phyloP scores from a whole-genome alignment of 1,140 invertebrate species.

The Aphidius gifuensis region DNA sequence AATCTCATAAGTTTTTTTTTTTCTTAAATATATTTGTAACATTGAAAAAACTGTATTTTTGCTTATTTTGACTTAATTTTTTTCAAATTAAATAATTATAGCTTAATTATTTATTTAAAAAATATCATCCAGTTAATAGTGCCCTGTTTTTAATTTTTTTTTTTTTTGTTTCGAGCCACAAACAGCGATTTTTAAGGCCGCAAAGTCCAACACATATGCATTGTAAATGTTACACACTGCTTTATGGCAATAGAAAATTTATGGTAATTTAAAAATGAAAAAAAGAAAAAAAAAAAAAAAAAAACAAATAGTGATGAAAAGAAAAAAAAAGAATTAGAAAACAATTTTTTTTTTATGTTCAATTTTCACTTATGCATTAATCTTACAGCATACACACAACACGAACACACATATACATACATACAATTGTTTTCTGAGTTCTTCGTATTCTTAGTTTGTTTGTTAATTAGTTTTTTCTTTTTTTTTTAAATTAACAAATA shows the following conservation, averaged over 20 bases:
- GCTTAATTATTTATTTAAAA: no score
- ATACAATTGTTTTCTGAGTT: conserved; percentile 17
- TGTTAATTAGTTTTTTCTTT: conserved; percentile 17
- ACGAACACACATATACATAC: conserved; percentile 40
- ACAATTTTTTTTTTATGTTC: conserved; percentile 13
- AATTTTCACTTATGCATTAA: conserved; percentile 9
- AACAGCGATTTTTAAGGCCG: conserved; percentile 28
- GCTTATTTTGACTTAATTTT: conserved; percentile 9
- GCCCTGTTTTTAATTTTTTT: conserved; percentile 3
- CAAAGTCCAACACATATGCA: conserved; percentile 17
- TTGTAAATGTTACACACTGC: conserved; percentile 26
- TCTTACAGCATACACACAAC: conserved; percentile 32
- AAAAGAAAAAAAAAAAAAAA: conserved; percentile 10
- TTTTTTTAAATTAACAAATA: conserved; percentile 12
- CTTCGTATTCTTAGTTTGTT: conserved; percentile 1
- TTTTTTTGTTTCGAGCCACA: conserved; percentile 13
- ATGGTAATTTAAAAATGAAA: conserved; percentile 3
- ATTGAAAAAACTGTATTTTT: neutral
- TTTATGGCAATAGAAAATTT: conserved; percentile 25
- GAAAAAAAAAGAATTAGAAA: conserved; percentile 1
- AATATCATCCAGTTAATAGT: neutral
- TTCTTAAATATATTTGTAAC: conserved; percentile 8
- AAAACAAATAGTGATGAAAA: neutral
- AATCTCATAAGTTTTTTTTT: conserved; percentile 17
- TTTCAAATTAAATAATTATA: neutral